Evolutionary conservation across 2,113 vertebrate species (phyloP), one percentile per base, ranked within the genome.

Genomic region (Trichechus manatus): DNA sequence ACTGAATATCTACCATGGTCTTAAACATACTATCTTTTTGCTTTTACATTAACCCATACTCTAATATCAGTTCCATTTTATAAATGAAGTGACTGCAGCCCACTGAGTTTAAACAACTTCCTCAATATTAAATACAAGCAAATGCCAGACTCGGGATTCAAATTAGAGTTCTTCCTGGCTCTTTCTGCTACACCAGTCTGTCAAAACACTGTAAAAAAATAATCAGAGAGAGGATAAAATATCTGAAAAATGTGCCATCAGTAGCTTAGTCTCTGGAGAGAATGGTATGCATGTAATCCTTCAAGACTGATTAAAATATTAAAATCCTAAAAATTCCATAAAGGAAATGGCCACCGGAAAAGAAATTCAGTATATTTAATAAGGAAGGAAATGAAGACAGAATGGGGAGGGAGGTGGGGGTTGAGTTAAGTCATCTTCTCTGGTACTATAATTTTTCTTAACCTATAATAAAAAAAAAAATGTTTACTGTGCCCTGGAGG

Each of bases 371-470:
- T 75, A 61, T 75, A 80, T 94, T 91, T 44, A 89, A 19, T 77
- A 79, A 87, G 29, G 31, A 93, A 95, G 42, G 78, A 94, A 97
- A 95, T 39, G 27, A 87, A 80, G 87, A 83, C 47, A 42, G 56
- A 74, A 23, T 56, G 1, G 4, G 63, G 33, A 89, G 82, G 0
- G 9, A n/a, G 22, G 13, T 42, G 3, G 14, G 6, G 33, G 42
- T 13, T 31, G 7, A 22, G 36, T 47, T 85, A 94, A 85, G 50
- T 90, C 39, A 70, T 94, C 50, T 87, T 95, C 33, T 83, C 83
- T 84, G 84, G 27, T 86, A 75, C 64, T 72, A 13, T 91, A 50
- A 93, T 91, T 96, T 89, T 96, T 95, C 74, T 96, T 96, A 94
- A 90, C 61, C 72, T 81, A 91, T 6, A 97, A 97, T 22, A 95